Evolutionary conservation across 1,140 invertebrate species (phyloP).

Genomic region (Drosophila nannoptera): DNA sequence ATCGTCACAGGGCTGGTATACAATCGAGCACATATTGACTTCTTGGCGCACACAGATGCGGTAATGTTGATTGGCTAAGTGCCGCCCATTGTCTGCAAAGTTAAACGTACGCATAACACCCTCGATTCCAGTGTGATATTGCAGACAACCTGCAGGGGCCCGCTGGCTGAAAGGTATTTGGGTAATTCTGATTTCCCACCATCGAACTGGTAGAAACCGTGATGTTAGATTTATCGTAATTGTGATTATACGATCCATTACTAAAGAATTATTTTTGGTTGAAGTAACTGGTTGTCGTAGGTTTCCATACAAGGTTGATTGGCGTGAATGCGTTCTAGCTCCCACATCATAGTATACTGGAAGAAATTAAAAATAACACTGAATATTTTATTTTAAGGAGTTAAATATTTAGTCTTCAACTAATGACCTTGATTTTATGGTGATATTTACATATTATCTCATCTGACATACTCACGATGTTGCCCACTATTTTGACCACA

Average conservation of each 20-base stretch:
- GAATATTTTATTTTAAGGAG: background rate
- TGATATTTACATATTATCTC: background rate
- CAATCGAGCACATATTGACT: slow-evolving; percentile 85
- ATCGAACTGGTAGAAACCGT: slow-evolving; percentile 81
- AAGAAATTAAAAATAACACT: slow-evolving; percentile 27
- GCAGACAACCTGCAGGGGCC: slow-evolving; percentile 86
- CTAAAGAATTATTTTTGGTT: slow-evolving; percentile 14
- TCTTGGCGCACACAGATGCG: slow-evolving; percentile 87
- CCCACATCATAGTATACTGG: slow-evolving; percentile 86
- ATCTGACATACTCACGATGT: slow-evolving; percentile 83
- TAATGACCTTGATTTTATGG: too few species aligned
- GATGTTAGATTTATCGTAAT: slow-evolving; percentile 79
- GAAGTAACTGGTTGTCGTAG: slow-evolving; percentile 43
- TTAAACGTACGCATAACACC: slow-evolving; percentile 85
- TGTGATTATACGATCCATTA: slow-evolving; percentile 56
- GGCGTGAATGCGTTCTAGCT: slow-evolving; percentile 56
- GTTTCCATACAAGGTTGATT: slow-evolving; percentile 65
- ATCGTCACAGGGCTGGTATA: slow-evolving; percentile 86
- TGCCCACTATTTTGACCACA: slow-evolving; percentile 92
- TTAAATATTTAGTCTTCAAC: too few species aligned
- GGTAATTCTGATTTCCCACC: slow-evolving; percentile 87
- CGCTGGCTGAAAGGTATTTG: slow-evolving; percentile 87
- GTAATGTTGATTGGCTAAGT: slow-evolving; percentile 88
- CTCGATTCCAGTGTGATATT: slow-evolving; percentile 83
- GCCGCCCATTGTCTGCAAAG: slow-evolving; percentile 88